These are phyloP conservation scores for Diphyllodes magnificus DNA, from an alignment of 2,113 vertebrate species.

Conservation along the genomic window DNA sequence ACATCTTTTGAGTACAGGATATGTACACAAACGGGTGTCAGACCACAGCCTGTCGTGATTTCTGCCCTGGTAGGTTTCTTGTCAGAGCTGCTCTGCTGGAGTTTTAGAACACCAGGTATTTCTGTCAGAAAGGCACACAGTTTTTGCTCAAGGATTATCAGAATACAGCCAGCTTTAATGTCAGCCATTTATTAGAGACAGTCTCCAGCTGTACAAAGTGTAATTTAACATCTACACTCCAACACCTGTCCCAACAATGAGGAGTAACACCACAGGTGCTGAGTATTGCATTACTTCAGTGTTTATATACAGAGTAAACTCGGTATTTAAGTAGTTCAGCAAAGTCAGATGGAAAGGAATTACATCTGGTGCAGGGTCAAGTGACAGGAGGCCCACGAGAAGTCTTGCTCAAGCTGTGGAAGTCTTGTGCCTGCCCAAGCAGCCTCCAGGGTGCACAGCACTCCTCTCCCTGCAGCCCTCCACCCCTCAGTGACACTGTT, in stretches of 20 bases:
- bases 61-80: fast-evolving
- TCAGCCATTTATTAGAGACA: neutral
- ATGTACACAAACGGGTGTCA: neutral
- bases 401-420: neutral
- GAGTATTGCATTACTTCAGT: neutral
- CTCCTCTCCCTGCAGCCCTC: neutral
- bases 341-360: neutral
- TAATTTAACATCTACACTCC: neutral
- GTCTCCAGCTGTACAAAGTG: neutral
- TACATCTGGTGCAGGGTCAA: fast-evolving
- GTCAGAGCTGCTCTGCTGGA: neutral
- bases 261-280: neutral
- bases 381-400: neutral
- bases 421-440: neutral
- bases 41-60: fast-evolving
- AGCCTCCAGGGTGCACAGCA: neutral
- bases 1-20: neutral
- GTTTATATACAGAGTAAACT: neutral
- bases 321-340: neutral
- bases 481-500: neutral
- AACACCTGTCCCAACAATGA: neutral
- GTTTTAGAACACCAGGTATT: neutral
- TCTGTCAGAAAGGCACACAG: neutral
- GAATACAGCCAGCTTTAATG: neutral
- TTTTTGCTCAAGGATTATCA: neutral